A percentile compares a stretch with the other conserved stretches of the same genome.
Conservation (phyloP, 1,140 invertebrate species). For the Papilio xuthus region DNA sequence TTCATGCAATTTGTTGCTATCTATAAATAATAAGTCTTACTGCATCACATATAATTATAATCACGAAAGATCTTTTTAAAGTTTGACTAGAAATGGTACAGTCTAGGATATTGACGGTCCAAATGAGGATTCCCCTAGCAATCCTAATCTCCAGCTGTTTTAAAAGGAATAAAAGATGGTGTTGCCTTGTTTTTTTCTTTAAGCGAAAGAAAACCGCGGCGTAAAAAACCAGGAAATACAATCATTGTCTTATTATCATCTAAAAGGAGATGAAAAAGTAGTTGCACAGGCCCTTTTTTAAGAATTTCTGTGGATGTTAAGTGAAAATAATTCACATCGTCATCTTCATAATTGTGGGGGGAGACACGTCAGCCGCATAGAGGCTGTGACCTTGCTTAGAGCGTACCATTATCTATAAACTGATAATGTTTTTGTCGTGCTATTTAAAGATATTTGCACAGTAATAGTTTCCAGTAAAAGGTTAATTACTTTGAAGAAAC, state of each 20-base stretch:
- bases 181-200: no score
- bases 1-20: constrained; percentile 95
- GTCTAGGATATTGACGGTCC: no score
- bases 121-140: no score
- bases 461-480: neutral
- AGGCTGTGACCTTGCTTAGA: neutral
- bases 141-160: no score
- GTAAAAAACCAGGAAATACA: neutral
- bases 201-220: neutral
- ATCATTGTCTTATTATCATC: neutral
- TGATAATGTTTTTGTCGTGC: constrained; percentile 17
- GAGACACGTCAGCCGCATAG: neutral
- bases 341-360: neutral
- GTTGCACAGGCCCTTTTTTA: neutral
- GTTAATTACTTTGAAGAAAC: constrained; percentile 9
- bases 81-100: neutral
- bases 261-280: neutral
- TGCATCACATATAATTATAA: neutral
- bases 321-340: neutral
- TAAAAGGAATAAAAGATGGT: no score
- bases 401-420: neutral
- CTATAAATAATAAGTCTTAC: constrained; percentile 82
- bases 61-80: neutral
- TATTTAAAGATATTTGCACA: constrained; percentile 24
- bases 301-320: neutral